These are phyloP conservation scores for Leucophenga varia DNA, from an alignment of 1,140 invertebrate species.

Conservation along the genomic window DNA sequence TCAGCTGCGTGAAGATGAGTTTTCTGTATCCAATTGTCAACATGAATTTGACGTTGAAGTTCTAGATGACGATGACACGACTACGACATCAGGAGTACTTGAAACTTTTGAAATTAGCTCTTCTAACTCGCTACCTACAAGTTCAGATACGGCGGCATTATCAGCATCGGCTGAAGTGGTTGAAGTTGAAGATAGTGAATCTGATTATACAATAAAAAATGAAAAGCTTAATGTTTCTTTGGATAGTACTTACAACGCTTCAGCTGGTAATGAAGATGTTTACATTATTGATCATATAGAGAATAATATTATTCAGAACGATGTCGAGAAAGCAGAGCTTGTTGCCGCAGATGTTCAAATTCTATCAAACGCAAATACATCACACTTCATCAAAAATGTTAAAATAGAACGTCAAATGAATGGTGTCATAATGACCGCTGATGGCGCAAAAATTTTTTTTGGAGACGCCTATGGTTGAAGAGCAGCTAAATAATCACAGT, in stretches of 20 bases:
- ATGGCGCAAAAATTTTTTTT: constrained; percentile 47
- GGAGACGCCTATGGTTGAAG: constrained; percentile 51
- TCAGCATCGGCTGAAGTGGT: constrained; percentile 31
- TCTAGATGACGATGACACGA: constrained; percentile 50
- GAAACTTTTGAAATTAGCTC: constrained; percentile 49
- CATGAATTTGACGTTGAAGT: constrained; percentile 48
- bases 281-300: constrained; percentile 24
- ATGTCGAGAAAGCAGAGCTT: too few species aligned
- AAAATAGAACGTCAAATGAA: constrained; percentile 20
- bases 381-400: constrained; percentile 23
- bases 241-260: constrained; percentile 35
- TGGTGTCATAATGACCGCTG: constrained; percentile 37
- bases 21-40: constrained; percentile 43
- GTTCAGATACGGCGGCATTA: constrained; percentile 22
- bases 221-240: constrained; percentile 34
- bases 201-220: constrained; percentile 38
- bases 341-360: constrained; percentile 3
- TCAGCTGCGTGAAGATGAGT: constrained; percentile 43
- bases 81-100: constrained; percentile 32
- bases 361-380: constrained; percentile 32
- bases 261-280: constrained; percentile 30
- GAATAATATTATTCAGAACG: too few species aligned
- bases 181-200: constrained; percentile 45
- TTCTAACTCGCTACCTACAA: constrained; percentile 44
- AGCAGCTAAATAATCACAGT: constrained; percentile 28